These are phyloP conservation scores for Archips xylosteana DNA, from an alignment of 2,888 invertebrate species.

Conservation along the genomic window DNA sequence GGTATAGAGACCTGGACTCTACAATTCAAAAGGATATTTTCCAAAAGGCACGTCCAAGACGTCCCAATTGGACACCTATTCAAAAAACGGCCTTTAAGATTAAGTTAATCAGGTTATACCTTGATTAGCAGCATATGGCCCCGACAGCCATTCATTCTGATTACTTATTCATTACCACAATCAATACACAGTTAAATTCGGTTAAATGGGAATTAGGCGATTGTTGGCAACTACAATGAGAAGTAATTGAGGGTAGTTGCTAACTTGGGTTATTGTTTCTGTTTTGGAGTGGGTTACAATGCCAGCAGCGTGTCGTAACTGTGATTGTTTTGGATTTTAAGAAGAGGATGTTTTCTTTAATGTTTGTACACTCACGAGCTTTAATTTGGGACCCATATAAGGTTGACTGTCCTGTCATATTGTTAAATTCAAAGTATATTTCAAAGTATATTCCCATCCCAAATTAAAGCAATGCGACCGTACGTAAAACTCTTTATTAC, in stretches of 20 bases:
- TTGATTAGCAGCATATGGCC: conserved; percentile 20
- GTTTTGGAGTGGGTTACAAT: conserved; percentile 2
- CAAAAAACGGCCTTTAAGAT: conserved; percentile 6
- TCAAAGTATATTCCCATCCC: no score
- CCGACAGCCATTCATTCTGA: conserved; percentile 22
- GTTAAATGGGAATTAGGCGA: conserved; percentile 7
- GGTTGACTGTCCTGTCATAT: no score
- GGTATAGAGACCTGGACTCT: not conserved
- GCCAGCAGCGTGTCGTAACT: not conserved
- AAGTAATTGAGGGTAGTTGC: conserved; percentile 18
- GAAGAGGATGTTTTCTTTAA: no score
- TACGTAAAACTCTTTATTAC: no score
- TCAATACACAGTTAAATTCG: conserved; percentile 2
- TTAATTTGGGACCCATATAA: no score
- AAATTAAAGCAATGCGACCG: no score
- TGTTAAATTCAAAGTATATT: no score
- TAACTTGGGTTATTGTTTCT: conserved; percentile 14
- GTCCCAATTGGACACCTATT: conserved; percentile 17
- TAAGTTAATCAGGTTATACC: conserved; percentile 8
- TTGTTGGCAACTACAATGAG: conserved; percentile 19
- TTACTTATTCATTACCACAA: conserved; percentile 18
- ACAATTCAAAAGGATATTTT: not conserved
- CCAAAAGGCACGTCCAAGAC: not conserved
- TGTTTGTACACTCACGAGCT: no score
- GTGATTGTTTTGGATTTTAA: not conserved